A percentile compares a stretch with the other conserved stretches of the same genome.
Conservation (phyloP, 2,113 vertebrate genomes). For the Nothobranchius furzeri region DNA sequence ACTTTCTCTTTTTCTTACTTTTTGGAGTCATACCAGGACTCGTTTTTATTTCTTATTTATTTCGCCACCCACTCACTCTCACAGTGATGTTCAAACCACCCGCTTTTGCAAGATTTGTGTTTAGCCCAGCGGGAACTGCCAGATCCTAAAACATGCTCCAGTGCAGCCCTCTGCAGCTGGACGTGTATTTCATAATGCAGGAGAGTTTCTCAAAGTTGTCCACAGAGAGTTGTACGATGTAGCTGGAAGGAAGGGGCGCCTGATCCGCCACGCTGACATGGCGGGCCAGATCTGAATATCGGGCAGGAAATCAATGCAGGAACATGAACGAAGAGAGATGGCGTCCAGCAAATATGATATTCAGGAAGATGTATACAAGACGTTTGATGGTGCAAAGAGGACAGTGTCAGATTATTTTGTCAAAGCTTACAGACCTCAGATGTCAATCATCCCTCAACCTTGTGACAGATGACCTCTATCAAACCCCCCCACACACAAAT, state of each 20-base stretch:
- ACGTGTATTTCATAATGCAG: background rate
- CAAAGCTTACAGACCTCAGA: slow-evolving; percentile 45
- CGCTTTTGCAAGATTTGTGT: background rate
- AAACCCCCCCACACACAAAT: slow-evolving; percentile 15
- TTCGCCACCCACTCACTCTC: background rate
- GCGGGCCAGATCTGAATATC: slow-evolving; percentile 6
- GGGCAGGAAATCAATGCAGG: slow-evolving; percentile 3
- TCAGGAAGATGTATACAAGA: slow-evolving; percentile 2
- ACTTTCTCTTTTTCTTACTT: background rate
- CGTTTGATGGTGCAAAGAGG: slow-evolving; percentile 35
- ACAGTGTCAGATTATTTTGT: slow-evolving; percentile 53
- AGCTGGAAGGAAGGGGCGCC: background rate
- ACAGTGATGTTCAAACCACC: background rate
- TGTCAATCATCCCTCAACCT: slow-evolving; percentile 58
- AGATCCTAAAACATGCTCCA: background rate
- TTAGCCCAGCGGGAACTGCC: background rate
- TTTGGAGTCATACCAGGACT: background rate
- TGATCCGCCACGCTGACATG: slow-evolving; percentile 1
- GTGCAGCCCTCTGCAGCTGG: background rate
- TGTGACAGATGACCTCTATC: slow-evolving; percentile 62
- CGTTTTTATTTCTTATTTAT: background rate
- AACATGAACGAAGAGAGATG: background rate
- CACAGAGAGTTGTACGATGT: slow-evolving; percentile 1
- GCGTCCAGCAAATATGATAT: background rate
- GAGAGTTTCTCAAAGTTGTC: background rate